Conservation (phyloP, 2,888 invertebrate genomes). For the Silvanus unidentatus region DNA sequence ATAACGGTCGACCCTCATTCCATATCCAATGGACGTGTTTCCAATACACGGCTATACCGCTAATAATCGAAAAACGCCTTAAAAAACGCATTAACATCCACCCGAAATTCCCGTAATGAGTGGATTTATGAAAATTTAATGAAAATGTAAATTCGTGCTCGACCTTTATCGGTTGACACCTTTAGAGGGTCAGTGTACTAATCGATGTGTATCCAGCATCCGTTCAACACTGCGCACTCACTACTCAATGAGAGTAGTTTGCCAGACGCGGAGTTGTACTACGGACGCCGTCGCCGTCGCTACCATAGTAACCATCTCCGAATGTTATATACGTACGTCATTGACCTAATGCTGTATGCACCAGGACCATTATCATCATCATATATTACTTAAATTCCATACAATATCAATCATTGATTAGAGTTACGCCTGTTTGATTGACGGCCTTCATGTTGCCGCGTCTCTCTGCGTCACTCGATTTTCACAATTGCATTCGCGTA, state of each 20-base stretch:
- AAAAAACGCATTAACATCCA: too few relatives aligned
- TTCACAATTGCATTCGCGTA: too few relatives aligned
- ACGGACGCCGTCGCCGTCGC: not conserved
- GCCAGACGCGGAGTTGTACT: constrained; percentile 5
- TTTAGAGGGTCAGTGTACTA: constrained; percentile 6
- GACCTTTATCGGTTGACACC: constrained; percentile 6
- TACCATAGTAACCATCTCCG: constrained; percentile 4
- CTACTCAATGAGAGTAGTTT: constrained; percentile 5
- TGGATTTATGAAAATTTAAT: too few relatives aligned
- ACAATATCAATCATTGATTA: not conserved
- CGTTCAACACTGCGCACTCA: constrained; percentile 1
- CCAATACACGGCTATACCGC: too few relatives aligned
- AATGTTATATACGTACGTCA: constrained; percentile 1
- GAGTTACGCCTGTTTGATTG: constrained; percentile 1
- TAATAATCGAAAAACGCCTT: too few relatives aligned
- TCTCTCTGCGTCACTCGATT: too few relatives aligned
- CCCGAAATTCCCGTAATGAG: too few relatives aligned
- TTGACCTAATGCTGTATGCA: constrained; percentile 4
- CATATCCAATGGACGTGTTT: too few relatives aligned
- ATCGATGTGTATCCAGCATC: constrained; percentile 3
- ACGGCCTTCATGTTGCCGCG: too few relatives aligned
- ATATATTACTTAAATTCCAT: not conserved
- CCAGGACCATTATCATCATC: not conserved
- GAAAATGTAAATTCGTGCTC: not conserved
- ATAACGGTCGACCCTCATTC: too few relatives aligned